Evolutionary conservation across 2,797 vertebrate genomes (phyloP).

Genomic region (Spinus pinus): DNA sequence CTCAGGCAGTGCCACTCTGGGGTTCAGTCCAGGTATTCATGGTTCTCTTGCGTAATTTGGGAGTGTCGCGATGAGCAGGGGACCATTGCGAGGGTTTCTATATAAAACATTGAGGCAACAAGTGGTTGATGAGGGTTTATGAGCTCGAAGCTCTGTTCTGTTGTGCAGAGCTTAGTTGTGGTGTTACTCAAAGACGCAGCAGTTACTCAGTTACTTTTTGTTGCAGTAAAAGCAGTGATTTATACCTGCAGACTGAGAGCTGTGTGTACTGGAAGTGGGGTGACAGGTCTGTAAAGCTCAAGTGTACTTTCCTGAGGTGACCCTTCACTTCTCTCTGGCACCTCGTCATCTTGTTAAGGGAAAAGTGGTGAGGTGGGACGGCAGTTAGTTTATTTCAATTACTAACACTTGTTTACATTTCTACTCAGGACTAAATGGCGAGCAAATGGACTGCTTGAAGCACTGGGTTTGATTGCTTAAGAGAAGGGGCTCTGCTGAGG

Average conservation of each 20-base stretch:
- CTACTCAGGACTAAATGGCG: conserved; percentile 28
- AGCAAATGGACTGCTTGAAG: conserved; percentile 26
- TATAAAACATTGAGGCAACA: neutral
- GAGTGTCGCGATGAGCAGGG: neutral
- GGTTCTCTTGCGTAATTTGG: neutral
- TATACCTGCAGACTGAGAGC: neutral
- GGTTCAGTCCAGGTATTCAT: neutral
- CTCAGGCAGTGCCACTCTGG: neutral
- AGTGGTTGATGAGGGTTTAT: neutral
- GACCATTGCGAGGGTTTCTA: neutral
- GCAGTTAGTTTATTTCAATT: neutral
- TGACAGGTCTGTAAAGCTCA: neutral
- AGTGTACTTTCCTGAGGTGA: neutral
- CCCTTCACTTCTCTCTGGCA: neutral
- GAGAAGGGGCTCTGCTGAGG: neutral
- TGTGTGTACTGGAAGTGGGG: neutral
- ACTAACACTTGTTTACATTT: neutral
- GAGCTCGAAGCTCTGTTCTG: neutral
- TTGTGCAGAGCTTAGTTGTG: neutral
- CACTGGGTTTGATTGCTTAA: neutral
- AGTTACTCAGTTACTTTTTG: neutral
- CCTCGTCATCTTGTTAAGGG: neutral
- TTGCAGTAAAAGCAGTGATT: neutral
- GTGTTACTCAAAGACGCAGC: neutral
- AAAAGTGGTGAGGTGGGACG: neutral